Evolutionary conservation across 2,888 invertebrate genomes (phyloP).

Genomic region (Andrena praecox): DNA sequence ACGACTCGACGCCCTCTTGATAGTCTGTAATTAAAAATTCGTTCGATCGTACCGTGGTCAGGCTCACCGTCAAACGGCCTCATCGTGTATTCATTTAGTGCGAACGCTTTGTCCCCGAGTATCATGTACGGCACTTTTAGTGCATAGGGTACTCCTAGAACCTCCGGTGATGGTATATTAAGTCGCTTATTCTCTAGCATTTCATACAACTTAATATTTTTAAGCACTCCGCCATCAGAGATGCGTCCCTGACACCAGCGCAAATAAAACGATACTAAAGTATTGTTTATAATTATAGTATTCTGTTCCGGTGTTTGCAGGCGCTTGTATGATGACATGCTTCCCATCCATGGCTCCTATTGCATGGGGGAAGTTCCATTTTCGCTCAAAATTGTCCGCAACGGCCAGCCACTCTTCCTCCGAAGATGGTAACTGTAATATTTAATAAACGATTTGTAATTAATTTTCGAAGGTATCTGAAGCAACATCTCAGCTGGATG

Average conservation of each 20-base stretch:
- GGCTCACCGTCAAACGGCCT: not conserved
- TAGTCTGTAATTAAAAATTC: not conserved
- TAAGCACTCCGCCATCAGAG: not conserved
- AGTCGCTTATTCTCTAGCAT: not conserved
- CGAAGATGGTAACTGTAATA: no score
- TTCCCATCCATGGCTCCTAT: no score
- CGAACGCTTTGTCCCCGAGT: not conserved
- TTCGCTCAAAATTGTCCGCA: no score
- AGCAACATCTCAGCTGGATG: no score
- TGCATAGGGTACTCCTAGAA: no score
- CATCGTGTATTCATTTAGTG: not conserved
- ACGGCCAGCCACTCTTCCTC: no score
- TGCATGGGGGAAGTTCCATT: no score
- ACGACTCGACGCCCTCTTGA: not conserved
- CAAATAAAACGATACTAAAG: not conserved
- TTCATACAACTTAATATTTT: not conserved
- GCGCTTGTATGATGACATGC: not conserved
- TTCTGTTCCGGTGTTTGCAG: not conserved
- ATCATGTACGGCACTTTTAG: not conserved
- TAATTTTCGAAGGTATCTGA: no score
- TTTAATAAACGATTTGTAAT: no score
- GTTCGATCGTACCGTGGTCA: not conserved
- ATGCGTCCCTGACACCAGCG: not conserved
- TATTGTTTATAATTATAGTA: not conserved
- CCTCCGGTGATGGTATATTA: fast-evolving